phyloP scores from a whole-genome alignment of 2,797 vertebrate genomes.

The Myoxocephalus aenaeus region DNA sequence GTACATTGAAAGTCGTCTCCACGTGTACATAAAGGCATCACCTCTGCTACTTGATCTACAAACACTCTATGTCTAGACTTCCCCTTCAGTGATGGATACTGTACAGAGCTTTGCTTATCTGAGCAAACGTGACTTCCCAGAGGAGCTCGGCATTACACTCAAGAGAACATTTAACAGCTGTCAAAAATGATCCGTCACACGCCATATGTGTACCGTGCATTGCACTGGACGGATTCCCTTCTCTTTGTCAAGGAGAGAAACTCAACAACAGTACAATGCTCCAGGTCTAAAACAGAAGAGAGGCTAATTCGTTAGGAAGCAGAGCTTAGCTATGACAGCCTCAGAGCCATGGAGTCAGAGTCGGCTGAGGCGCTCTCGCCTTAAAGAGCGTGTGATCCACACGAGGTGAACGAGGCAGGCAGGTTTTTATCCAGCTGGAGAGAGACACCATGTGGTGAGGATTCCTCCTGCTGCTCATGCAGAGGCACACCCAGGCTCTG shows the following conservation, averaged over 20 bases:
- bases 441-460: constrained; percentile 90
- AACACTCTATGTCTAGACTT: constrained; percentile 53
- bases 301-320: constrained; percentile 66
- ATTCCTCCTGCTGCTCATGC: constrained; percentile 75
- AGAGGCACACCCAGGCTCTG: constrained; percentile 53
- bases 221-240: constrained; percentile 49
- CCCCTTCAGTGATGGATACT: constrained; percentile 51
- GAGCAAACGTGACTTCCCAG: constrained; percentile 69
- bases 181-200: constrained; percentile 76
- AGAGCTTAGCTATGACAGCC: constrained; percentile 62
- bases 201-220: constrained; percentile 55
- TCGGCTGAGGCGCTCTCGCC: constrained; percentile 52
- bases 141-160: constrained; percentile 70
- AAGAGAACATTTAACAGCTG: constrained; percentile 82
- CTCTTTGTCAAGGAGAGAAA: constrained; percentile 61
- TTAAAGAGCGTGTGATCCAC: constrained; percentile 64
- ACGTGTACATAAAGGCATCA: constrained; percentile 29
- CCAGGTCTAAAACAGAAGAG: constrained; percentile 56
- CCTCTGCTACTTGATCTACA: constrained; percentile 62
- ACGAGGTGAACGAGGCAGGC: constrained; percentile 61
- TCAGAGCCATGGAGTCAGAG: constrained; percentile 58
- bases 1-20: constrained; percentile 4
- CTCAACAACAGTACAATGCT: constrained; percentile 51
- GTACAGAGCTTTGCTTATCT: constrained; percentile 71
- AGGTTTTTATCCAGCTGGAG: constrained; percentile 84